Percentiles rank a stretch among this genome's conserved stretches.
Evolutionary conservation across 2,113 vertebrate species (phyloP).

Genomic region (Hiodon tergisus): DNA sequence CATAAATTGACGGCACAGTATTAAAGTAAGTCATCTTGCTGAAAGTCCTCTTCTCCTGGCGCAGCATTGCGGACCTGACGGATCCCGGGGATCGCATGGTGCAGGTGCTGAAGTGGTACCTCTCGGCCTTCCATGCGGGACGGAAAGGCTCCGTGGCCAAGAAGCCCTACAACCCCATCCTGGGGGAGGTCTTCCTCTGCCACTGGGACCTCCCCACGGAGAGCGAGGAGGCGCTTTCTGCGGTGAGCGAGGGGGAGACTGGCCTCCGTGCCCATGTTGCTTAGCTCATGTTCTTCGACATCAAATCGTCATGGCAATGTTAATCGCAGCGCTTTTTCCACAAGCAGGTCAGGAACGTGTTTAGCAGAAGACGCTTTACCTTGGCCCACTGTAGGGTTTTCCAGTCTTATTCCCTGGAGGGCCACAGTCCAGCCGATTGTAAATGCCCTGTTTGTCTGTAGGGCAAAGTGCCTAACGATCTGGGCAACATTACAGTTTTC

Average conservation of each 20-base stretch:
- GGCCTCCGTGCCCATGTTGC: not conserved
- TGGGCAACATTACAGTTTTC: no score
- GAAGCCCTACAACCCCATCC: slow-evolving; percentile 96
- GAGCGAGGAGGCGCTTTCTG: slow-evolving; percentile 63
- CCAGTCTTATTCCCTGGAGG: no score
- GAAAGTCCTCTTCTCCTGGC: not conserved
- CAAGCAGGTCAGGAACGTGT: no score
- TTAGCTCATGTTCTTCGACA: no score
- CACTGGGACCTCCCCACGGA: slow-evolving; percentile 86
- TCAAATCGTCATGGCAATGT: no score
- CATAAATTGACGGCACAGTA: no score
- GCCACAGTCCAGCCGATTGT: no score
- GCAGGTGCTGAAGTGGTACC: slow-evolving; percentile 94
- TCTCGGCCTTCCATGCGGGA: slow-evolving; percentile 96
- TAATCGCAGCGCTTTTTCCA: no score
- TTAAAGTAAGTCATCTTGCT: not conserved
- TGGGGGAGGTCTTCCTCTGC: slow-evolving; percentile 94
- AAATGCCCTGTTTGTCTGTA: no score
- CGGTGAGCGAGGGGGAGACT: slow-evolving; percentile 37
- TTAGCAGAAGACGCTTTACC: no score
- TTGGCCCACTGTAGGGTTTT: no score
- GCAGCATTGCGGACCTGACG: slow-evolving; percentile 86
- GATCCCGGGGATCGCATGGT: slow-evolving; percentile 91
- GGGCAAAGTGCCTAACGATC: no score
- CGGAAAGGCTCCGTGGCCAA: slow-evolving; percentile 97